A percentile compares a stretch with the other conserved stretches of the same genome.
Conservation (phyloP, 2,888 invertebrate species). For the Drosophila cracens region DNA sequence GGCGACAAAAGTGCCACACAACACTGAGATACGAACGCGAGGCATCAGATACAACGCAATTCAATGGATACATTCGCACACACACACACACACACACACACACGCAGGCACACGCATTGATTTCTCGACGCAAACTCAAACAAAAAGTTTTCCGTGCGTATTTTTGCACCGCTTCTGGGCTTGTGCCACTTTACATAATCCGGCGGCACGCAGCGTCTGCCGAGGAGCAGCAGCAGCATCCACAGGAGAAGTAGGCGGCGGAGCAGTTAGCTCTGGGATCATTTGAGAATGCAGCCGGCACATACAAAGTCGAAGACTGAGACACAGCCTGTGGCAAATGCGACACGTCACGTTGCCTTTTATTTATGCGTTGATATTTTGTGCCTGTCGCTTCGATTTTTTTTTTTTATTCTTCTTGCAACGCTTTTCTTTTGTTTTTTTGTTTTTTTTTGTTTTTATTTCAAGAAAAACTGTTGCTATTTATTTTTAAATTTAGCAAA, state of each 20-base stretch:
- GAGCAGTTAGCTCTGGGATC: conserved; percentile 11
- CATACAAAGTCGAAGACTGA: not conserved
- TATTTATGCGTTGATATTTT: conserved; percentile 73
- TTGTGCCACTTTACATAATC: conserved; percentile 76
- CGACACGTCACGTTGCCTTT: conserved; percentile 64
- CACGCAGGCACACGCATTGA: conserved; percentile 16
- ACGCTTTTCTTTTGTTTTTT: conserved; percentile 36
- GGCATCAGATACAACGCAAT: conserved; percentile 11
- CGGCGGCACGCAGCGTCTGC: conserved; percentile 56
- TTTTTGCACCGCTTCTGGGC: conserved; percentile 38
- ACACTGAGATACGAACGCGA: conserved; percentile 15
- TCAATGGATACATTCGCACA: conserved; percentile 33
- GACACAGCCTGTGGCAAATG: conserved; percentile 36
- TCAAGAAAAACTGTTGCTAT: conserved; percentile 55
- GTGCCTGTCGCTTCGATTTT: conserved; percentile 33
- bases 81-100: not conserved
- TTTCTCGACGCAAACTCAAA: conserved; percentile 7
- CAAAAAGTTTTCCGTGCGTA: conserved; percentile 42
- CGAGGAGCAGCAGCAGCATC: conserved; percentile 5
- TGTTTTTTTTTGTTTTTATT: conserved; percentile 30
- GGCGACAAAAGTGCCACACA: conserved; percentile 48
- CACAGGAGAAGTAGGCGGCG: conserved; percentile 3
- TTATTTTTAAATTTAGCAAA: conserved; percentile 79
- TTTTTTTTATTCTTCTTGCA: conserved; percentile 16
- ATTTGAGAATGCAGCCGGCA: conserved; percentile 59